A percentile compares a stretch with the other conserved stretches of the same genome.
Conservation (phyloP, 2,888 invertebrate species). For the Meganola albula region DNA sequence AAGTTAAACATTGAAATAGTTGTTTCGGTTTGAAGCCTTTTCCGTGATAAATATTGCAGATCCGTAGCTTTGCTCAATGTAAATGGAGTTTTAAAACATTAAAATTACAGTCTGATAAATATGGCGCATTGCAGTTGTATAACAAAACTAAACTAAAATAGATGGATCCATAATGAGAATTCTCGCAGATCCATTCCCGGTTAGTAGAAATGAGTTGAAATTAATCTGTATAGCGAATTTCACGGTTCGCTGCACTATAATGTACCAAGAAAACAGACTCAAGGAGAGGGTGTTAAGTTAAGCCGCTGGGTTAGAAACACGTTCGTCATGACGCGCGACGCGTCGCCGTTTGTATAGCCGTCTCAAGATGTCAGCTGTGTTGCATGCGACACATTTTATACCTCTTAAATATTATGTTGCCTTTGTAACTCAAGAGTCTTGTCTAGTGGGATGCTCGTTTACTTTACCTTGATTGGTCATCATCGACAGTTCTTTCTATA, state of each 20-base stretch:
- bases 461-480: neutral
- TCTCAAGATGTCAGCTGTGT: constrained; percentile 9
- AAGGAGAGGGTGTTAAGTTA: constrained; percentile 25
- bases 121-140: too few species aligned
- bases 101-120: too few species aligned
- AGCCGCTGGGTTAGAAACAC: constrained; percentile 17
- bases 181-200: constrained; percentile 12
- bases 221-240: constrained; percentile 25
- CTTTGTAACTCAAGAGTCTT: neutral
- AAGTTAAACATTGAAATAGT: too few species aligned
- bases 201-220: constrained; percentile 20
- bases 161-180: too few species aligned
- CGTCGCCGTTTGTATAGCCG: constrained; percentile 9
- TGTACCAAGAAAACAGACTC: constrained; percentile 26
- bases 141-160: too few species aligned
- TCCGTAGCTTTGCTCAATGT: too few species aligned
- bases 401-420: neutral
- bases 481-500: too few species aligned
- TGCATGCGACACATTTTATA: neutral
- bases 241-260: constrained; percentile 28
- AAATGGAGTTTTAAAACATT: too few species aligned
- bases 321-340: constrained; percentile 14
- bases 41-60: too few species aligned
- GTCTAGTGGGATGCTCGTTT: neutral
- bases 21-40: too few species aligned